Conservation (phyloP, 2,888 invertebrate genomes). For the Temnothorax rugatulus region DNA sequence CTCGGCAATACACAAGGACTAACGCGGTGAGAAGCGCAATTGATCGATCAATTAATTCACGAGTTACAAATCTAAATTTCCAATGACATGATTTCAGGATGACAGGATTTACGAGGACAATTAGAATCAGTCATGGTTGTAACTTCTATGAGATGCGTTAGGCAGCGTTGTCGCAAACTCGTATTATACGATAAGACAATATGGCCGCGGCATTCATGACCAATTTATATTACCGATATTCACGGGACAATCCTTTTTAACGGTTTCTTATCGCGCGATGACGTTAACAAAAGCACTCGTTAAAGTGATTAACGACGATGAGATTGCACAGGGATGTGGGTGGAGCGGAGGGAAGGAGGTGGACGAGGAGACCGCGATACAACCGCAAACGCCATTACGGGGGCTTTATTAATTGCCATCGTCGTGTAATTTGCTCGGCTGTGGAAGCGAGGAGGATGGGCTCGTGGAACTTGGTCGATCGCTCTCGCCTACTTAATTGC, state of each 20-base stretch:
- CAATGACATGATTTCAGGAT: not conserved
- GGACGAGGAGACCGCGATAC: slow-evolving; percentile 75
- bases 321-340: slow-evolving; percentile 38
- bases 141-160: not conserved
- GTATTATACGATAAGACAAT: not conserved
- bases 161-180: not conserved
- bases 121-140: not conserved
- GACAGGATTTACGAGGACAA: not conserved
- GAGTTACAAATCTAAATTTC: not conserved
- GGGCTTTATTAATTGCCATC: slow-evolving; percentile 85
- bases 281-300: slow-evolving; percentile 84
- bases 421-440: slow-evolving; percentile 83
- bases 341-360: slow-evolving; percentile 47
- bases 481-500: slow-evolving; percentile 54
- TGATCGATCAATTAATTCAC: not conserved
- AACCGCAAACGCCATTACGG: slow-evolving; percentile 80
- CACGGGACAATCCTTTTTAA: slow-evolving; percentile 34
- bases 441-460: slow-evolving; percentile 52
- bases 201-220: not conserved
- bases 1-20: not conserved
- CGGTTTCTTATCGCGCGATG: slow-evolving; percentile 66
- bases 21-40: not conserved
- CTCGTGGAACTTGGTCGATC: slow-evolving; percentile 45
- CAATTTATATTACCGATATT: slow-evolving; percentile 36
- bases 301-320: slow-evolving; percentile 83